Evolutionary conservation across 2,113 vertebrate genomes (phyloP).

Genomic region (Paradoxurus hermaphroditus): DNA sequence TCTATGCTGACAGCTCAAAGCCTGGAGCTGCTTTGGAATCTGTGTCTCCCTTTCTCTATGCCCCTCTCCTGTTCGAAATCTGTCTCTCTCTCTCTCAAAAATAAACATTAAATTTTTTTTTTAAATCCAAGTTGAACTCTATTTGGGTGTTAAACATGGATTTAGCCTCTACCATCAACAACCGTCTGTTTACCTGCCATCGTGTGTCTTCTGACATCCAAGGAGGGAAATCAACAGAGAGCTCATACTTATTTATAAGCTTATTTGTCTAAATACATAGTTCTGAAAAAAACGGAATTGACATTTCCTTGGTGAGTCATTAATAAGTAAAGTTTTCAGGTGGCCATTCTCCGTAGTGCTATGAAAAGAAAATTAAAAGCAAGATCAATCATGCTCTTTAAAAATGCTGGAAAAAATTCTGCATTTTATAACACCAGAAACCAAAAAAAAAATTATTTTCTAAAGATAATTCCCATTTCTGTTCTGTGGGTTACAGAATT

Average conservation of each 20-base stretch:
- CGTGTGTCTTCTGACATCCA: neutral
- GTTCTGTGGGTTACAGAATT: neutral
- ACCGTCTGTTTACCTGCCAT: too few relatives aligned
- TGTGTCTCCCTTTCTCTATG: too few relatives aligned
- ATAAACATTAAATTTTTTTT: too few relatives aligned
- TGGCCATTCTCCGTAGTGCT: neutral
- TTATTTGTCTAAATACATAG: neutral
- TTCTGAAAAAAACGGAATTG: neutral
- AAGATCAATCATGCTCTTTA: constrained; percentile 34
- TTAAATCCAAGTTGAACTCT: neutral
- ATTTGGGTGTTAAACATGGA: neutral
- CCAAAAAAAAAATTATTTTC: neutral
- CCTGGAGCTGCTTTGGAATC: too few relatives aligned
- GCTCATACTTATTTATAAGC: neutral
- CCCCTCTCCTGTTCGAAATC: too few relatives aligned
- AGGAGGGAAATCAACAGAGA: neutral
- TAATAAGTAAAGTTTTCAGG: constrained; percentile 41
- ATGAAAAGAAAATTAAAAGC: constrained; percentile 54
- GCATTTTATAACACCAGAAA: constrained; percentile 8
- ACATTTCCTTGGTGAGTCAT: constrained; percentile 24
- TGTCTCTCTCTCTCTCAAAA: too few relatives aligned
- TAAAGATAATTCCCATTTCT: constrained; percentile 20
- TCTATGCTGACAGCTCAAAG: too few relatives aligned
- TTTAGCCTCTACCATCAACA: neutral
- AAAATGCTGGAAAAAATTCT: constrained; percentile 20